phyloP scores from a whole-genome alignment of 1,140 invertebrate species.

The Grapholita molesta region DNA sequence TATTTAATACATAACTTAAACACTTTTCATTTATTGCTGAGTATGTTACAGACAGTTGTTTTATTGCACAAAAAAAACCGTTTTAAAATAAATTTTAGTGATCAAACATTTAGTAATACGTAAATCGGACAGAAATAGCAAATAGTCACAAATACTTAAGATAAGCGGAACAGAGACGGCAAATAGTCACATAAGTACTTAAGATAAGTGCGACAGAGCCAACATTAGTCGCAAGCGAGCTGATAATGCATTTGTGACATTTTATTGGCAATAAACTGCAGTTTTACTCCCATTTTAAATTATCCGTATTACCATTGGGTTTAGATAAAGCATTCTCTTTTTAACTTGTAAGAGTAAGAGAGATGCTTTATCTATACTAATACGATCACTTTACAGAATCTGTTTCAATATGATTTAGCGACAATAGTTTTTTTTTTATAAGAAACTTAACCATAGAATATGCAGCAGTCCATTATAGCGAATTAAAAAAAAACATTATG shows the following conservation, averaged over 20 bases:
- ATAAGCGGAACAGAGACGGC: no score
- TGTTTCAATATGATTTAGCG: no score
- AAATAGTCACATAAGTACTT: neutral
- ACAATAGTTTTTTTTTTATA: conserved; percentile 23
- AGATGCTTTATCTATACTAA: no score
- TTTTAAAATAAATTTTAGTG: no score
- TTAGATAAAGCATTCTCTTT: neutral
- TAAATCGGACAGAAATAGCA: no score
- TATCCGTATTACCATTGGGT: conserved; percentile 29
- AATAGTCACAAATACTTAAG: no score
- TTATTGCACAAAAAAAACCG: no score
- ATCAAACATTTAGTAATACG: no score
- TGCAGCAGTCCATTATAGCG: neutral
- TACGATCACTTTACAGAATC: no score
- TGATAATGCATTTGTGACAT: neutral
- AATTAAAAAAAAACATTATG: neutral
- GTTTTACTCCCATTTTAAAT: conserved; percentile 31
- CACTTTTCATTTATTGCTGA: no score
- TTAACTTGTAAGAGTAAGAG: neutral
- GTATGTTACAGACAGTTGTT: no score
- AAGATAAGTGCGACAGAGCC: neutral
- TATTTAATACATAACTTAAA: no score
- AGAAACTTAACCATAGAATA: neutral
- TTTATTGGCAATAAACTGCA: neutral
- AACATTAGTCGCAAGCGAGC: neutral